A percentile compares a stretch with the other conserved stretches of the same genome.
These are phyloP conservation scores for Cyclina sinensis DNA, from an alignment of 1,140 invertebrate genomes.

Conservation along the genomic window DNA sequence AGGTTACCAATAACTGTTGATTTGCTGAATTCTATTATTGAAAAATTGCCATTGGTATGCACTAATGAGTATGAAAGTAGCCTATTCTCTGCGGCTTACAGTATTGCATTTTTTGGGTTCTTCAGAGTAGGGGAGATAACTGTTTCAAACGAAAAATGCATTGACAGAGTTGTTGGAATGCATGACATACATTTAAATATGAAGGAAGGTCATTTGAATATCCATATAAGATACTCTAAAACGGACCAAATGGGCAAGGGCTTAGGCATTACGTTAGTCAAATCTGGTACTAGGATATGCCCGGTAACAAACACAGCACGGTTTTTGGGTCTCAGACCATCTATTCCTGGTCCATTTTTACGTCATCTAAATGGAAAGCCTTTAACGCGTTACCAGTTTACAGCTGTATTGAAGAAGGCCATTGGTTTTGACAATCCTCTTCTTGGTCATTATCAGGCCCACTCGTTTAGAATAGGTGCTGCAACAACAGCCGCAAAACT, in stretches of 20 bases:
- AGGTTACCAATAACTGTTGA: background rate
- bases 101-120: constrained; percentile 10
- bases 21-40: background rate
- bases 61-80: background rate
- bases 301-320: background rate
- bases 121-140: constrained; percentile 12
- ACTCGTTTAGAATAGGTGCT: too few relatives aligned
- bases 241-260: background rate
- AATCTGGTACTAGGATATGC: background rate
- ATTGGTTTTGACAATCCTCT: too few relatives aligned
- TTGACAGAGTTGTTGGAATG: background rate
- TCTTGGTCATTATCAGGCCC: too few relatives aligned
- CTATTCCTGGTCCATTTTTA: background rate
- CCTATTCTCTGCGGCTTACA: constrained; percentile 7
- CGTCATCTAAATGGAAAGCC: too few relatives aligned
- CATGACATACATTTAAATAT: background rate
- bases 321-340: background rate
- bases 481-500: too few relatives aligned
- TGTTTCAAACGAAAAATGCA: background rate
- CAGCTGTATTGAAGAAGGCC: too few relatives aligned
- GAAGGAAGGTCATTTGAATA: background rate
- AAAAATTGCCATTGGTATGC: background rate
- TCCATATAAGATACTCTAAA: background rate
- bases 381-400: too few relatives aligned
- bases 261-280: background rate